A percentile compares a stretch with the other conserved stretches of the same genome.
Evolutionary conservation across 2,113 vertebrate species (phyloP).

Genomic region (Trichechus manatus): DNA sequence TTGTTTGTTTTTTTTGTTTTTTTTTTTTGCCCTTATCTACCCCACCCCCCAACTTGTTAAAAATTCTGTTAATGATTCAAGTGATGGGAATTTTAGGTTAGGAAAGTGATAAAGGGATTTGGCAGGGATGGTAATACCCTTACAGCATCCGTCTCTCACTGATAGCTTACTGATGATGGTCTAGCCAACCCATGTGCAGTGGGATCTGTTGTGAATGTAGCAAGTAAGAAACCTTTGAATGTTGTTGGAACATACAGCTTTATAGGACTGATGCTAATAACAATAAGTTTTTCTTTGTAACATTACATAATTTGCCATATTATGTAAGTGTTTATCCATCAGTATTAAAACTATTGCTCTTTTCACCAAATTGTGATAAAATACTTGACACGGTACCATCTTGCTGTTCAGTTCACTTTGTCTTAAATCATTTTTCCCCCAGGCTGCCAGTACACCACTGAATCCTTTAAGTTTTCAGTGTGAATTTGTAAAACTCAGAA

Average conservation of each 20-base stretch:
- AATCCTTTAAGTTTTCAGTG: constrained; percentile 98
- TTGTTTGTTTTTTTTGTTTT: too few relatives aligned
- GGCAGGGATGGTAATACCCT: background rate
- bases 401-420: constrained; percentile 57
- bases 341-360: background rate
- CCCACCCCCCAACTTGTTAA: background rate
- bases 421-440: constrained; percentile 71
- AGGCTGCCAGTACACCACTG: constrained; percentile 98
- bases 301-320: background rate
- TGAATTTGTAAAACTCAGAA: constrained; percentile 98
- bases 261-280: background rate
- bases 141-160: background rate
- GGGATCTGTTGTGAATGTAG: background rate
- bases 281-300: background rate
- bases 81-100: background rate
- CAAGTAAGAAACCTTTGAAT: background rate
- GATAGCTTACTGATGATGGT: background rate
- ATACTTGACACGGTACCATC: background rate
- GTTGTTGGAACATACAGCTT: background rate
- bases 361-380: background rate
- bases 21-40: background rate
- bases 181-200: background rate
- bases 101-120: background rate
- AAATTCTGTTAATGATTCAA: background rate
- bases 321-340: background rate